These are phyloP conservation scores for Rhabdophis nuchalis DNA, from an alignment of 2,797 vertebrate genomes.

Conservation along the genomic window DNA sequence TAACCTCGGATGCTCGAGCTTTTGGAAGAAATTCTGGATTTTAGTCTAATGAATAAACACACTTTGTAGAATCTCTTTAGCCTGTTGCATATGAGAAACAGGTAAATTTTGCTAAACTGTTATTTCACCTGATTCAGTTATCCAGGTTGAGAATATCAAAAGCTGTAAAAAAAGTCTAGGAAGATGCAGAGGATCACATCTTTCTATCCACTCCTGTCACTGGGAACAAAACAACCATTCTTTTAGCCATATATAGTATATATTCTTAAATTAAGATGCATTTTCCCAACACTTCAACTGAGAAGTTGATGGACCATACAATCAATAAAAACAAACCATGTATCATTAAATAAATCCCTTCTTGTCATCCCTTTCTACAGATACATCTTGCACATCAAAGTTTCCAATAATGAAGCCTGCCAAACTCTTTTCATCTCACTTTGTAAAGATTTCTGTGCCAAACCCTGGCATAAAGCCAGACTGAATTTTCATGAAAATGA, in stretches of 20 bases:
- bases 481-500: background rate
- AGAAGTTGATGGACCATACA: background rate
- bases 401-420: background rate
- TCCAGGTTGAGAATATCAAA: background rate
- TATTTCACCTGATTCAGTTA: background rate
- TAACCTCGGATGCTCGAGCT: background rate
- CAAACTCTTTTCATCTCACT: background rate
- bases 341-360: background rate
- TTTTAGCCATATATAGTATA: background rate
- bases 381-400: background rate
- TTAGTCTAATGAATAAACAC: background rate
- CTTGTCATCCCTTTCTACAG: background rate
- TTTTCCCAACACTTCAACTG: background rate
- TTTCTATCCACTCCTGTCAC: background rate
- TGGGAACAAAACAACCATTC: background rate
- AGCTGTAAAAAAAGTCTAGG: background rate
- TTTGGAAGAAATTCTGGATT: background rate
- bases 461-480: background rate
- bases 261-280: background rate
- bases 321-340: background rate
- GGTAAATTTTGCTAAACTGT: background rate
- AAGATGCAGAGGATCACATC: too few species aligned
- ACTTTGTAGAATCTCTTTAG: background rate
- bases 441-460: background rate
- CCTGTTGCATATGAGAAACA: background rate